Evolutionary conservation across 2,113 vertebrate genomes (phyloP), one percentile per base, ranked within the genome.

Genomic region (Clupea harengus): DNA sequence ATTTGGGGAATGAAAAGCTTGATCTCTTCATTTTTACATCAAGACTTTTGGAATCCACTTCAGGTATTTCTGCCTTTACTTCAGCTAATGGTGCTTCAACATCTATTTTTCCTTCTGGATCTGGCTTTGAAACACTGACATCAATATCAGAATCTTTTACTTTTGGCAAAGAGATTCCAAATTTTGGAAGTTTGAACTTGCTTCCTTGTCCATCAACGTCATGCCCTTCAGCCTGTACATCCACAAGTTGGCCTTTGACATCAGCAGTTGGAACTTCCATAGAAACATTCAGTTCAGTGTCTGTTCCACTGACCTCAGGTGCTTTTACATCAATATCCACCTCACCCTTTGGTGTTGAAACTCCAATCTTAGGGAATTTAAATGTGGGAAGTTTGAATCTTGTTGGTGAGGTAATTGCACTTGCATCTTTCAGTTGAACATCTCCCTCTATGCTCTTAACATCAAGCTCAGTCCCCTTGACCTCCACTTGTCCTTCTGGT

Each of bases 1-100:
- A 50, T 54, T 47, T 83, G 5, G 86, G 67, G 1, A 84, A 50
- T 87, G 75, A 64, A 32, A 84, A 81, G 8, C 10, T 82, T 28
- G 90, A 89, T 83, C 90, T 17, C 87, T 89, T 91, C 45, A 87
- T 88, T 88, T 64, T 64, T 25, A 60, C 45, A 85, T 81, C 47
- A 49, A 52, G 9, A 39, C 45, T 78, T 84, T 89, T 84, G 0
- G 81, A 13, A 13, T 87, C 67, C 83, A 80, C 22, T 44, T 50
- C 60, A 28, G 83, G 60, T 28, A 39, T 39, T 54, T 57, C 60
- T 64, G 60, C 60, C 22, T 64, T 64, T 22, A 64, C 60, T 57
- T 57, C 15, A 57, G 52, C 52, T 18, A 15, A 57, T 17, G 52
- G 52, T 57, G 52, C 52, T 64, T 64, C 60, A 22, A 64, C 60